phyloP scores from a whole-genome alignment of 2,113 vertebrate species.

The Monarcha castaneiventris region DNA sequence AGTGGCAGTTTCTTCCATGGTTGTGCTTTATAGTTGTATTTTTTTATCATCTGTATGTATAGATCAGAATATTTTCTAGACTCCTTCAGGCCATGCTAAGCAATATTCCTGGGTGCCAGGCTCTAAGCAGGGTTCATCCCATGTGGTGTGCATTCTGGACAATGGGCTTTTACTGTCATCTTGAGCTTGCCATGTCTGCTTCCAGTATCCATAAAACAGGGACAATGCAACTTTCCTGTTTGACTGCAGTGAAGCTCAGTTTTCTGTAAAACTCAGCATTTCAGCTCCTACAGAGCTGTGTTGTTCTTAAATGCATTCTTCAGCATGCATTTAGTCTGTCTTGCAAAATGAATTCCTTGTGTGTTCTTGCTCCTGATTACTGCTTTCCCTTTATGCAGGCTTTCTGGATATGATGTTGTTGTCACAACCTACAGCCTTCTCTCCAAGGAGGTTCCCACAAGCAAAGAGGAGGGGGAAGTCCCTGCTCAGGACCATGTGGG shows the following conservation, averaged over 20 bases:
- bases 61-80: neutral
- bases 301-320: neutral
- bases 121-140: neutral
- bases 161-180: neutral
- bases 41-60: neutral
- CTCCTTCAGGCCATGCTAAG: neutral
- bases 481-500: conserved; percentile 62
- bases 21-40: neutral
- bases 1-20: neutral
- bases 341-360: neutral
- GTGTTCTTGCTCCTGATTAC: neutral
- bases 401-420: conserved; percentile 87
- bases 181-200: neutral
- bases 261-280: neutral
- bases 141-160: neutral
- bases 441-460: conserved; percentile 85
- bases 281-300: neutral
- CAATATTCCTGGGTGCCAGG: neutral
- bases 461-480: conserved; percentile 76
- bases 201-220: neutral
- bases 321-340: neutral
- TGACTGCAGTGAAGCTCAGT: neutral
- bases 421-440: conserved; percentile 92
- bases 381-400: conserved; percentile 64
- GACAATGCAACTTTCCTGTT: neutral